Base-by-base conservation (phyloP, 2,888 invertebrate genomes). In the Cactoblastis cactorum region DNA sequence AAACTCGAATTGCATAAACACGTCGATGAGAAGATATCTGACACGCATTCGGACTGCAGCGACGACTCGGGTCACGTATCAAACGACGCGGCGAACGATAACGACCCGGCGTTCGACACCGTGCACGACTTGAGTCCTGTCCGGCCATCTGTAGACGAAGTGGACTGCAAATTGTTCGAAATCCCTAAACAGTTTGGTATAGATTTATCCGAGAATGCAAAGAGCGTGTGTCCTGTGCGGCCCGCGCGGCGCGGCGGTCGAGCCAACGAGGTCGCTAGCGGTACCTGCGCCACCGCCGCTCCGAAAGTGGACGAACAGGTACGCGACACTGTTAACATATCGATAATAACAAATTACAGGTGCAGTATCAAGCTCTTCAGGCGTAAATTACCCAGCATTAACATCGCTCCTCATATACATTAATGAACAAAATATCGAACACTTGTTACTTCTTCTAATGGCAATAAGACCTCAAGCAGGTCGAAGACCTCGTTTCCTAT, bases 21-120 rank as follows among this genome's bases (percentile, higher is more conserved):
- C 57, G 65, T 70, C 45, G 85, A 88, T 45, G 89, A 90, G 63
- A 90, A 90, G 73, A 83, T 86, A 74, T 91, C 91, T 53, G 91
- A 92, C 76, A 91, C 92, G 60, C 91, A 91, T 58, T 93, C 93
- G 4, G 94, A 94, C 65, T 94, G 94, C 65, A 94, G 95, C 52
- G 95, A 95, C 66, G 95, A 95, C 83, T 95, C 95, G 51, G 95
- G 95, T 54, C 95, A 95, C 80, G 95, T 95, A 62, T 95, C 95
- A 46, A 95, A 95, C 69, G 95, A 94, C 72, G 94, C 95, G 53
- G 94, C 94, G 47, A 95, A 94, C 70, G 94, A 94, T 74, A 92
- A 92, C 66, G 92, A 93, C 54, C 71, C 69, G 6, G 66, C 75
- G 15, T 86, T 83, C 59, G 84, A 87, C 63, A 78, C 73, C 61